Conservation (phyloP, 2,113 vertebrate species). For the Toxostoma redivivum region DNA sequence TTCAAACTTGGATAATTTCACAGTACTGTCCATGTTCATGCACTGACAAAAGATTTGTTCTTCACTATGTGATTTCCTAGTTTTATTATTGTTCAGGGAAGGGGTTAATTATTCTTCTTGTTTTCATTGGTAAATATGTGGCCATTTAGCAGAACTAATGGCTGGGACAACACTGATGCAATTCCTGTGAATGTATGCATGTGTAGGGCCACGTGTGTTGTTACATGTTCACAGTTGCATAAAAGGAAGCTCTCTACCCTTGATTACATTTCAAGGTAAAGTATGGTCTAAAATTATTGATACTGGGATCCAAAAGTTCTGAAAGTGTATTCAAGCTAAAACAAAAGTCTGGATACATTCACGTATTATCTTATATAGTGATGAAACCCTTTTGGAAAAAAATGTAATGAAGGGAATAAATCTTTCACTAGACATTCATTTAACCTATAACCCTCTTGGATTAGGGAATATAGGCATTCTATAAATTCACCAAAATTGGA, state of each 20-base stretch:
- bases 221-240: background rate
- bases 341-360: background rate
- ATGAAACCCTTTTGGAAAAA: background rate
- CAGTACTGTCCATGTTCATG: background rate
- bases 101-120: background rate
- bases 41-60: background rate
- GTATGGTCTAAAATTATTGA: background rate
- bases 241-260: background rate
- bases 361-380: background rate
- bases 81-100: background rate
- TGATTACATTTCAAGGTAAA: conserved; percentile 9
- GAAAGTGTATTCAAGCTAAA: background rate
- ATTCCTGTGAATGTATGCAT: background rate
- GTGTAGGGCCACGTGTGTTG: fast-evolving
- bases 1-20: background rate
- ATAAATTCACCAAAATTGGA: background rate
- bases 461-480: background rate
- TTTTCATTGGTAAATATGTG: background rate
- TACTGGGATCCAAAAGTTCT: background rate
- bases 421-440: background rate
- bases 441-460: background rate
- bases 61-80: background rate
- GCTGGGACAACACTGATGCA: background rate
- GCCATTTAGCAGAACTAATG: background rate
- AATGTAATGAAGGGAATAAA: conserved; percentile 14